Evolutionary conservation across 37 sponge, comb jelly and placozoan species (phyloP).

Genomic region (Amphimedon queenslandica): DNA sequence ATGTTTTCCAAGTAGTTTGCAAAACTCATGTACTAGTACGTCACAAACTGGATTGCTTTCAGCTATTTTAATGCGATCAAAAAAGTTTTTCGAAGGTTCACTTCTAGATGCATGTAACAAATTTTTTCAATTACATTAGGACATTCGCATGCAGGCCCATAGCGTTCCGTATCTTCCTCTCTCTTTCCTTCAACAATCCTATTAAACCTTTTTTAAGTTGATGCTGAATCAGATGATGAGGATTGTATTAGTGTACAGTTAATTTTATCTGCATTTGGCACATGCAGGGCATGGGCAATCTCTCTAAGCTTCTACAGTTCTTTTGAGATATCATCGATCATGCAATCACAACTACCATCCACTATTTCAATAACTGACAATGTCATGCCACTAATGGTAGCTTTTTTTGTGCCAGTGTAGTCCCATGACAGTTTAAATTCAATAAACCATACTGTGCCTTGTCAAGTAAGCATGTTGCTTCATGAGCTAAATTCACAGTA

Average conservation of each 20-base stretch:
- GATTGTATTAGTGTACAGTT: constrained; percentile 28
- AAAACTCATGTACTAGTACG: no score
- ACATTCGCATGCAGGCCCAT: not conserved
- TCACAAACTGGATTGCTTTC: no score
- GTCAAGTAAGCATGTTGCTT: no score
- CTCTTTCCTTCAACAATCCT: not conserved
- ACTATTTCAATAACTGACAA: constrained; percentile 11
- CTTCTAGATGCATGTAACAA: constrained; percentile 44
- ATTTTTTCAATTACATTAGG: constrained; percentile 11
- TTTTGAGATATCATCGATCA: constrained; percentile 9
- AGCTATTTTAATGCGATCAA: no score
- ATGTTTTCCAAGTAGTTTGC: no score
- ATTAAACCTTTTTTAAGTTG: constrained; percentile 14
- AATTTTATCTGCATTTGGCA: constrained; percentile 19
- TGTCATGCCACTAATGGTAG: not conserved
- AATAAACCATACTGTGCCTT: no score
- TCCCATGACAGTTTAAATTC: no score
- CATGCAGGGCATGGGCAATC: constrained; percentile 3
- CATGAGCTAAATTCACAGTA: no score
- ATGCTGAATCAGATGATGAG: no score
- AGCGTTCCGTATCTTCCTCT: not conserved
- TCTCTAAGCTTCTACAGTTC: constrained; percentile 16
- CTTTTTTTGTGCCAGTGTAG: no score
- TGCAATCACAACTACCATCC: constrained; percentile 10
- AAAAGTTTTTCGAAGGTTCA: no score